These are phyloP conservation scores for Clarias pachynema DNA, from an alignment of 2,797 vertebrate species.

Conservation along the genomic window DNA sequence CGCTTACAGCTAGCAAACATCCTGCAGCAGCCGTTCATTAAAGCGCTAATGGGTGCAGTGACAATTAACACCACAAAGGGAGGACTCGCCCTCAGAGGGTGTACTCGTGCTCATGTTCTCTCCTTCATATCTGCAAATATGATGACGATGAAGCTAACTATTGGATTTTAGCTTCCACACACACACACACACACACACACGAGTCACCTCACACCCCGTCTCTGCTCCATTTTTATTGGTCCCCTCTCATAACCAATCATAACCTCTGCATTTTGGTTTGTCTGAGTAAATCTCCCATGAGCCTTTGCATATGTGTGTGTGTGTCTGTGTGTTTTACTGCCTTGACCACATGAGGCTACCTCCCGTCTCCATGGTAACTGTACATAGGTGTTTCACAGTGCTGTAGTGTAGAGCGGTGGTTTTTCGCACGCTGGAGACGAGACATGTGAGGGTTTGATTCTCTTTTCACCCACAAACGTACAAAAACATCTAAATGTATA, in stretches of 20 bases:
- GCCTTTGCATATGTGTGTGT: constrained; percentile 29
- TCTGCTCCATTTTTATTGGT: background rate
- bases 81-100: background rate
- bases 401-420: constrained; percentile 48
- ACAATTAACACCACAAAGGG: background rate
- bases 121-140: background rate
- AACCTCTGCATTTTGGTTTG: background rate
- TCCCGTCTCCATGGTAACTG: constrained; percentile 58
- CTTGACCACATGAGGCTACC: constrained; percentile 61
- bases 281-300: constrained; percentile 5
- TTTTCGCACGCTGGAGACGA: constrained; percentile 24
- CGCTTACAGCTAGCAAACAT: background rate
- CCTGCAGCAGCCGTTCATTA: background rate
- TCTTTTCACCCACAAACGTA: background rate
- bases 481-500: background rate
- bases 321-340: constrained; percentile 37
- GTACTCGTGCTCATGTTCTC: background rate
- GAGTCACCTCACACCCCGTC: background rate
- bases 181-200: background rate
- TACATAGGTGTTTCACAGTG: constrained; percentile 51
- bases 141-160: background rate
- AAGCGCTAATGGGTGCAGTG: background rate
- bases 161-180: background rate
- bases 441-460: background rate
- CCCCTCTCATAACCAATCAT: constrained; percentile 11